Evolutionary conservation across 1,140 invertebrate genomes (phyloP), one percentile per base, ranked within the genome.

Genomic region (Cecropterus lyciades): DNA sequence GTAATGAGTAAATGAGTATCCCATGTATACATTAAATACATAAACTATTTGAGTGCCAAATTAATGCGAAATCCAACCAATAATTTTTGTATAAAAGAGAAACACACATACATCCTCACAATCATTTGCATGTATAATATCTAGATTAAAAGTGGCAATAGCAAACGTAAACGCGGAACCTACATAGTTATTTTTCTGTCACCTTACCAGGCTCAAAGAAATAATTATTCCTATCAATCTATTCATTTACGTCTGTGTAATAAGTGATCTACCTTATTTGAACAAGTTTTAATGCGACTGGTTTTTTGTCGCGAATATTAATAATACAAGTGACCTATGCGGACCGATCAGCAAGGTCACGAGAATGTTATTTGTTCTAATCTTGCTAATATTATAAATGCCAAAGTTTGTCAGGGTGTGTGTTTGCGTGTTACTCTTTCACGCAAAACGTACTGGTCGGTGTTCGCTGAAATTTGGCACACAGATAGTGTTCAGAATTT

Each of bases 241-340:
- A 56, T 55, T 55, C 16, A 56, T 24, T 20, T 17, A 57, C 20
- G 55, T 8, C 40, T 43, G n/a, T 40, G 11, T 14, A 45, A 57
- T 43, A 57, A 57, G 45, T 17, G 55, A 45, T 37, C 20, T 45
- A 33, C 27, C 53, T 10, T 45, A 57, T 45, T 57, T 57, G 55
- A 57, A 45, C 40, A 57, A 57, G n/a, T 57, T 57, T 57, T 57
- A 43, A 42, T 42, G 53, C 24, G 17, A 17, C 17, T 51, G 6
- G 55, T 30, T 24, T 45, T 57, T 43, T 45, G 40, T 57, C 16
- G 42, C n/a, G 40, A 16, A 57, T 40, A 43, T 15, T 57, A 27
- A 27, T 24, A 43, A 56, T 37, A 43, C 55, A 57, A 57, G 55
- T 57, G 17, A 14, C 40, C 55, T 57, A 45, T 57, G 16, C 40